Percentiles rank a stretch among this genome's conserved stretches.
phyloP scores from a whole-genome alignment of 2,888 invertebrate genomes.

The Eupithecia insigniata region DNA sequence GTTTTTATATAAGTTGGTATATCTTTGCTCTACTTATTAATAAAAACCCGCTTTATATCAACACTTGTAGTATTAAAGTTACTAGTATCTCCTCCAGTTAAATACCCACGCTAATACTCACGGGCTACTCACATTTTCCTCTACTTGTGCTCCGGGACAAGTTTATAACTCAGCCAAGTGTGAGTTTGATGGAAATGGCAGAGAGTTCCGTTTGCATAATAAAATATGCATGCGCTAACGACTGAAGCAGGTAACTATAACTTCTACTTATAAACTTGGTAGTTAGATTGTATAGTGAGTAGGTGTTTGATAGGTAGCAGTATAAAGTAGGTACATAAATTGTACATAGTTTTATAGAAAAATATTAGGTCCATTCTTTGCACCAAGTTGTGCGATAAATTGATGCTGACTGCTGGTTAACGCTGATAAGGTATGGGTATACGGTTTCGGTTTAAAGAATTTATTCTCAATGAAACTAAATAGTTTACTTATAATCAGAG shows the following conservation, averaged over 20 bases:
- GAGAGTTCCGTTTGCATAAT: slow-evolving; percentile 23
- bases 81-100: slow-evolving; percentile 35
- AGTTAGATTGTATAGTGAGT: not conserved
- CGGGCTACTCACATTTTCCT: slow-evolving; percentile 44
- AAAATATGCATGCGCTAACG: slow-evolving; percentile 12
- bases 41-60: slow-evolving; percentile 7
- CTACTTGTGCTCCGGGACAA: slow-evolving; percentile 30
- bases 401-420: too few relatives aligned
- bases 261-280: not conserved
- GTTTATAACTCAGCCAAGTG: slow-evolving; percentile 27
- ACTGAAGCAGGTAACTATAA: not conserved
- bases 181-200: slow-evolving; percentile 18
- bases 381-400: not conserved
- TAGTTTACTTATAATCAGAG: too few relatives aligned
- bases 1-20: too few relatives aligned
- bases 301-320: not conserved
- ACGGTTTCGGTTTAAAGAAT: too few relatives aligned
- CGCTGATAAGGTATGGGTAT: too few relatives aligned
- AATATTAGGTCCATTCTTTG: not conserved
- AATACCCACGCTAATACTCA: slow-evolving; percentile 49
- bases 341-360: not conserved
- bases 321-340: not conserved
- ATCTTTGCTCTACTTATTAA: not conserved
- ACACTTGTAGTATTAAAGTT: not conserved
- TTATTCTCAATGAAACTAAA: too few relatives aligned